Conservation (phyloP, 2,797 vertebrate genomes). For the Ambastaia sidthimunki region DNA sequence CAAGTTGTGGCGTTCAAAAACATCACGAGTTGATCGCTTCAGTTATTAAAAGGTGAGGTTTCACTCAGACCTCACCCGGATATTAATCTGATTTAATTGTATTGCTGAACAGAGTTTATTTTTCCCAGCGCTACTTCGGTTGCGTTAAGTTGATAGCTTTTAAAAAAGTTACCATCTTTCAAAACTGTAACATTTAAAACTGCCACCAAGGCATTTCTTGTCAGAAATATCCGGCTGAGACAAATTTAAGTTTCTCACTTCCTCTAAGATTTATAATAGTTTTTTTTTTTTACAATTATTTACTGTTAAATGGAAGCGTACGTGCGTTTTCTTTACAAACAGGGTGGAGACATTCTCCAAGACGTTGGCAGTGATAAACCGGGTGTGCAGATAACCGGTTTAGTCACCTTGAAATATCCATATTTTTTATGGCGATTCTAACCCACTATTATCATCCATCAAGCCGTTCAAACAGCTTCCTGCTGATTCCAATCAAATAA, state of each 20-base stretch:
- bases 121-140: not conserved
- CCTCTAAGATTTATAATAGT: not conserved
- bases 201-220: conserved; percentile 17
- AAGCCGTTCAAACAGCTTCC: conserved; percentile 38
- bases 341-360: not conserved
- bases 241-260: conserved; percentile 1
- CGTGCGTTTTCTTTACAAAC: not conserved
- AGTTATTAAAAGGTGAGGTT: conserved; percentile 62
- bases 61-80: conserved; percentile 30
- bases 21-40: conserved; percentile 48
- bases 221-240: conserved; percentile 17
- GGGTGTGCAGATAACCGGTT: conserved; percentile 17
- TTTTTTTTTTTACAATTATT: not conserved
- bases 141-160: conserved; percentile 22
- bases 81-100: conserved; percentile 60
- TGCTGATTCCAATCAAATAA: conserved; percentile 50
- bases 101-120: conserved; percentile 38
- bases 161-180: conserved; percentile 27
- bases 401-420: conserved; percentile 24
- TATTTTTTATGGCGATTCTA: conserved; percentile 31
- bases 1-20: conserved; percentile 54
- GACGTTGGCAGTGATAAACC: conserved; percentile 29
- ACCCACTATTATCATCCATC: conserved; percentile 32
- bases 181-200: conserved; percentile 21
- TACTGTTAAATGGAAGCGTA: not conserved